Conservation (phyloP, 2,113 vertebrate genomes). For the Chionodraco myersi region DNA sequence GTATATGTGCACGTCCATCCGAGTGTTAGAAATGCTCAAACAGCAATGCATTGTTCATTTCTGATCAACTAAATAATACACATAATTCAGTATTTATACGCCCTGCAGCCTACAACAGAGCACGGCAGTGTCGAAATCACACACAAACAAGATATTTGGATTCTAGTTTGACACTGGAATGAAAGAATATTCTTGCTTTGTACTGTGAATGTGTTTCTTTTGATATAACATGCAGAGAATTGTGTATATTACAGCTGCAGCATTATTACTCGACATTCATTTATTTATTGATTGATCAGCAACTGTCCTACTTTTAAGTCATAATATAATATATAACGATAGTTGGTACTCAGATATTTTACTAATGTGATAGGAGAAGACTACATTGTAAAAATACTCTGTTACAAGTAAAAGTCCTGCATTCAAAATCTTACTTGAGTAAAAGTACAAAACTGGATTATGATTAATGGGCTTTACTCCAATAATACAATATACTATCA, state of each 20-base stretch:
- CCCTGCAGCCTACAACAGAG: slow-evolving; percentile 1
- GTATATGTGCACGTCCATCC: background rate
- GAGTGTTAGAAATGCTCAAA: slow-evolving; percentile 12
- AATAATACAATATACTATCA: too few species aligned
- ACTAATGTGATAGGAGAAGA: too few species aligned
- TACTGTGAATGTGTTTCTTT: slow-evolving; percentile 1
- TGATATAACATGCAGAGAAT: background rate
- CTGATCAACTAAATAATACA: slow-evolving; percentile 28
- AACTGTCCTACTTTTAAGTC: background rate
- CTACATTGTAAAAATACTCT: too few species aligned
- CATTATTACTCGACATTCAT: background rate
- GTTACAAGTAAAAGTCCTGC: too few species aligned
- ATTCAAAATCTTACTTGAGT: too few species aligned
- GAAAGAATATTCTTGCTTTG: background rate
- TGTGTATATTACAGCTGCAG: background rate
- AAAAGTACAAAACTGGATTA: too few species aligned
- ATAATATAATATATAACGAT: too few species aligned
- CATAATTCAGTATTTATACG: slow-evolving; percentile 25
- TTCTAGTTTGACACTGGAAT: background rate
- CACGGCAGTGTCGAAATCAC: background rate
- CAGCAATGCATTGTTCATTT: slow-evolving; percentile 4
- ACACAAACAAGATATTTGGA: background rate
- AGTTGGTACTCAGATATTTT: too few species aligned
- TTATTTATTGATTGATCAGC: background rate
- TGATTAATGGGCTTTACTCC: too few species aligned